These are phyloP conservation scores for Mystacornis crossleyi DNA, from an alignment of 2,113 vertebrate species.

Conservation along the genomic window DNA sequence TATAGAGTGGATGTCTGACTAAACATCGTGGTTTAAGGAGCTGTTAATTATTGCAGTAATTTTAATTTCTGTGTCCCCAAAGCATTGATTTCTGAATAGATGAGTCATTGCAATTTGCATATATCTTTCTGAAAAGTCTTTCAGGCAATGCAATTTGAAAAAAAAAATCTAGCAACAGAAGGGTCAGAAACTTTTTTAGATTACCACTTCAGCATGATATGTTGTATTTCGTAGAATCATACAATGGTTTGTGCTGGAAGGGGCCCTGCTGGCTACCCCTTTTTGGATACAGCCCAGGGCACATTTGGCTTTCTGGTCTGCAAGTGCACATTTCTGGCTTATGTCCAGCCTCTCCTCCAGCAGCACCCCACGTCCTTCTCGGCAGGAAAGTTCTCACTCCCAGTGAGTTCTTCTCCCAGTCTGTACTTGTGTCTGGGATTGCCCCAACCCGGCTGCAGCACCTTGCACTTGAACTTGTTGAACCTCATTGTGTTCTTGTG, in stretches of 20 bases:
- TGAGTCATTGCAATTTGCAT: not conserved
- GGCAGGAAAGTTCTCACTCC: not conserved
- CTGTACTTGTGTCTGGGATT: not conserved
- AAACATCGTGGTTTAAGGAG: not conserved
- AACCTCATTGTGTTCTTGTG: not conserved
- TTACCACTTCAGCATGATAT: not conserved
- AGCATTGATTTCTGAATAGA: not conserved
- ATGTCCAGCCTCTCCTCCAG: not conserved
- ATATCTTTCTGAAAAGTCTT: not conserved
- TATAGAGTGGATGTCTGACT: not conserved
- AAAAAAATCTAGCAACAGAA: not conserved
- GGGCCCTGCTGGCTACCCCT: not conserved
- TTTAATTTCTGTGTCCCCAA: not conserved
- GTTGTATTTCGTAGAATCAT: not conserved
- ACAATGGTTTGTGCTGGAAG: not conserved
- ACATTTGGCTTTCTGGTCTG: not conserved
- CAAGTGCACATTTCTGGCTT: not conserved
- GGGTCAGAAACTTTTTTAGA: not conserved
- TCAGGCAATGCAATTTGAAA: not conserved
- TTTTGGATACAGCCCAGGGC: not conserved
- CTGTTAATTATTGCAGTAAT: not conserved
- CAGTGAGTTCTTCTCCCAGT: not conserved
- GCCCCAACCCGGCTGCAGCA: not conserved
- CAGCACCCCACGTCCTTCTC: not conserved
- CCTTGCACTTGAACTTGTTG: not conserved